These are phyloP conservation scores for Stictocephala bisonia DNA, from an alignment of 2,888 invertebrate species.

Conservation along the genomic window DNA sequence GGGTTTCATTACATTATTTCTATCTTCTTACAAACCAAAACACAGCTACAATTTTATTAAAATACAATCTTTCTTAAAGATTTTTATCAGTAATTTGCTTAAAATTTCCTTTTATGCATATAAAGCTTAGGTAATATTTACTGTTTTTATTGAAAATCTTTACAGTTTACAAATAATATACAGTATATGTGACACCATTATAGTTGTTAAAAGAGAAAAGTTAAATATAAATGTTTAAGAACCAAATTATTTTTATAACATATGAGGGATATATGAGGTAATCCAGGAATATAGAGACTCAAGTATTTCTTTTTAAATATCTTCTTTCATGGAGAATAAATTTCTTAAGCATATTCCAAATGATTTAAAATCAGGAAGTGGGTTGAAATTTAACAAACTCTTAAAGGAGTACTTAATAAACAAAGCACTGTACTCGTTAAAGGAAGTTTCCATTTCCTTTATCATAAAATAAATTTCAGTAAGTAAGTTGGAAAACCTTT, in stretches of 20 bases:
- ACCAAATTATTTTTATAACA: neutral
- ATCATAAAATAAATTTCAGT: too few relatives aligned
- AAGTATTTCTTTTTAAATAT: neutral
- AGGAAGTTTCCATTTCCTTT: neutral
- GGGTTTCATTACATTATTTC: too few relatives aligned
- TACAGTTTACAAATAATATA: conserved; percentile 5
- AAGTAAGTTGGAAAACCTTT: too few relatives aligned
- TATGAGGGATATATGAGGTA: neutral
- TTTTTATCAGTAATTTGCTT: too few relatives aligned
- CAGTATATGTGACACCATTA: neutral
- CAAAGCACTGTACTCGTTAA: neutral
- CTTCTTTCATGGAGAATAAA: neutral
- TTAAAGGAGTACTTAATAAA: neutral
- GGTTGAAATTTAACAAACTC: neutral
- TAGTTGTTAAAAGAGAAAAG: neutral
- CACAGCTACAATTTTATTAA: too few relatives aligned
- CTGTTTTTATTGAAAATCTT: conserved; percentile 10
- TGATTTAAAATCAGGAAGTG: neutral
- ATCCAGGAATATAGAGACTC: neutral
- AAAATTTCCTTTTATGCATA: too few relatives aligned
- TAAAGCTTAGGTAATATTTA: too few relatives aligned
- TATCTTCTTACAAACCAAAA: too few relatives aligned
- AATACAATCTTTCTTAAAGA: too few relatives aligned
- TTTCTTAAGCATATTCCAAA: neutral
- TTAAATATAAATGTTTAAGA: neutral